Evolutionary conservation across 2,113 vertebrate species (phyloP), one percentile per base, ranked within the genome.

Genomic region (Thalassoma bifasciatum): DNA sequence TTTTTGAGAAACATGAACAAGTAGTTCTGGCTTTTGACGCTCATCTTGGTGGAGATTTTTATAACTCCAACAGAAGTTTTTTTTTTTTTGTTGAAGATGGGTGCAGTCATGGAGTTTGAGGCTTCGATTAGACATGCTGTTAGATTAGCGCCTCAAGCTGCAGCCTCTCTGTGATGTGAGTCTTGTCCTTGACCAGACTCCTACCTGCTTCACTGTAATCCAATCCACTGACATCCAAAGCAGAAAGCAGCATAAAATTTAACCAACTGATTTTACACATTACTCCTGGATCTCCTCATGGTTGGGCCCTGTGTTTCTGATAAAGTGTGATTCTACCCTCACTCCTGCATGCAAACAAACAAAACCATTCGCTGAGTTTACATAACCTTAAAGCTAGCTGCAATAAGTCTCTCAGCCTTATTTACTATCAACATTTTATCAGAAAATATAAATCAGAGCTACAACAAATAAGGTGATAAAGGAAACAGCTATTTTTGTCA

Each of bases 81-180:
- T 60, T 36, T 57, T 51, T 64, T 56, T 34, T 30, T 13, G 34
- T 56, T 77, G 68, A 51, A 77, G 52, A 69, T 79, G 19, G 36
- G 76, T 71, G 70, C 75, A 72, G 82, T 79, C 70, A 59, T 66
- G 60, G 62, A 72, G 68, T 82, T 66, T 83, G 72, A 44, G 42
- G 77, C 50, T 80, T 69, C 12, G 62, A 86, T 88, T 77, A 76
- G 62, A 82, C 72, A 72, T 70, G 85, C 76, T 80, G 57, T 79
- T 88, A 83, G 79, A 77, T 83, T 75, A 58, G 65, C 62, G 71
- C 85, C 70, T 79, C 10, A 0, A 79, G 82, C 82, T 68, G 12
- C 66, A 42, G 16, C 38, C 65, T 65, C 51, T 50, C 52, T 77
- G 59, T 77, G 71, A 77, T 71, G 72, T 68, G 26, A 52, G 66